Conservation (phyloP, 2,888 invertebrate genomes). For the Euplexia lucipara region DNA sequence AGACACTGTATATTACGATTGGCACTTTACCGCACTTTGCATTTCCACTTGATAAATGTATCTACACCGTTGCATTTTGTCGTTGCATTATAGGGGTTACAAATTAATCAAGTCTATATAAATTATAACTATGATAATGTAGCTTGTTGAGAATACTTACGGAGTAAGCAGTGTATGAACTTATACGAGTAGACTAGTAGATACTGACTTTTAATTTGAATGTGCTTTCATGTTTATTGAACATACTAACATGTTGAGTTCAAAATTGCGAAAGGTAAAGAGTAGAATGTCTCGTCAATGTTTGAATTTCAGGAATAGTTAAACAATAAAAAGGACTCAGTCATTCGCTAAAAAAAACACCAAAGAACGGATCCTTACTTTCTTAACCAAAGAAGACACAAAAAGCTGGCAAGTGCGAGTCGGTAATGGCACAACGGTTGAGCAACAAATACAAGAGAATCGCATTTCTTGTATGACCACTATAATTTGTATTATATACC, state of each 20-base stretch:
- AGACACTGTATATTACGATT: slow-evolving; percentile 80
- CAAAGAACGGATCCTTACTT: not conserved
- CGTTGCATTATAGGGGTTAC: slow-evolving; percentile 80
- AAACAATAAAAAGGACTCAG: not conserved
- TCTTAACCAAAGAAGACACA: too few relatives aligned
- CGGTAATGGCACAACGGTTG: too few relatives aligned
- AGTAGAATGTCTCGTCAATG: slow-evolving; percentile 31
- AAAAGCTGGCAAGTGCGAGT: too few relatives aligned
- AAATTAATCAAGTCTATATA: slow-evolving; percentile 66
- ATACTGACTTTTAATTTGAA: slow-evolving; percentile 23
- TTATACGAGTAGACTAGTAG: slow-evolving; percentile 33
- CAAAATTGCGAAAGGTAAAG: slow-evolving; percentile 14
- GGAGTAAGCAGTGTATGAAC: slow-evolving; percentile 84
- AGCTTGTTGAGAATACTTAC: slow-evolving; percentile 79
- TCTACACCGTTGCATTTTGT: slow-evolving; percentile 85
- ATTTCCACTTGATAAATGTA: slow-evolving; percentile 83
- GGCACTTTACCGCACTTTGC: slow-evolving; percentile 84
- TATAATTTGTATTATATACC: too few relatives aligned
- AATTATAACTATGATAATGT: slow-evolving; percentile 80
- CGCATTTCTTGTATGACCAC: too few relatives aligned
- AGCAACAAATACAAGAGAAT: too few relatives aligned
- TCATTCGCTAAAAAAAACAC: too few relatives aligned
- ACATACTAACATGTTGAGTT: slow-evolving; percentile 19
- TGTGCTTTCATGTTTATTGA: slow-evolving; percentile 30
- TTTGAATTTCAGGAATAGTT: not conserved